Evolutionary conservation across 2,113 vertebrate species (phyloP).

Genomic region (Callospermophilus lateralis): DNA sequence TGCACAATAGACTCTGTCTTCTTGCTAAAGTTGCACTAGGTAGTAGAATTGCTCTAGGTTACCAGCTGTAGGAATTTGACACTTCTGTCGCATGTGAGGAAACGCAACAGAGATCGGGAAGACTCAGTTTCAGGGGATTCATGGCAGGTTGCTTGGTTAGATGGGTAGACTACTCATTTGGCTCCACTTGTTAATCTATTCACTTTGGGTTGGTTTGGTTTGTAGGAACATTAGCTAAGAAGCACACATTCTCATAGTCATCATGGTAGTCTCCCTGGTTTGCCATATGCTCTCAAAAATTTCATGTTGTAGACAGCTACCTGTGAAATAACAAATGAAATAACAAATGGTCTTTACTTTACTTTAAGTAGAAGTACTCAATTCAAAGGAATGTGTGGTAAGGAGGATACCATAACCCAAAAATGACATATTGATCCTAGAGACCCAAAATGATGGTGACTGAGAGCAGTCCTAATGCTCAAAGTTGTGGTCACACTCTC

Average conservation of each 20-base stretch:
- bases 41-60: too few species aligned
- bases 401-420: too few species aligned
- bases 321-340: too few species aligned
- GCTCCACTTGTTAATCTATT: background rate
- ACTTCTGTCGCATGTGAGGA: rapidly evolving
- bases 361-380: background rate
- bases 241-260: background rate
- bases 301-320: background rate
- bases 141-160: background rate
- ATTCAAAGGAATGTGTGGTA: background rate
- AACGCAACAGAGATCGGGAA: background rate
- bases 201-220: background rate
- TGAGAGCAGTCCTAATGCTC: background rate
- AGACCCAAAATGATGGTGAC: background rate
- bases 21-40: too few species aligned
- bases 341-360: background rate
- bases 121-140: background rate
- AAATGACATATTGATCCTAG: background rate
- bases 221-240: background rate
- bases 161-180: background rate
- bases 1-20: too few species aligned
- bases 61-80: background rate
- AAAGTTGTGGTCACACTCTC: background rate
- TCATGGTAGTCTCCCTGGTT: too few species aligned
- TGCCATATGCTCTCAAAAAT: background rate